Evolutionary conservation across 2,113 vertebrate genomes (phyloP).

Genomic region (Atherinomorus stipes): DNA sequence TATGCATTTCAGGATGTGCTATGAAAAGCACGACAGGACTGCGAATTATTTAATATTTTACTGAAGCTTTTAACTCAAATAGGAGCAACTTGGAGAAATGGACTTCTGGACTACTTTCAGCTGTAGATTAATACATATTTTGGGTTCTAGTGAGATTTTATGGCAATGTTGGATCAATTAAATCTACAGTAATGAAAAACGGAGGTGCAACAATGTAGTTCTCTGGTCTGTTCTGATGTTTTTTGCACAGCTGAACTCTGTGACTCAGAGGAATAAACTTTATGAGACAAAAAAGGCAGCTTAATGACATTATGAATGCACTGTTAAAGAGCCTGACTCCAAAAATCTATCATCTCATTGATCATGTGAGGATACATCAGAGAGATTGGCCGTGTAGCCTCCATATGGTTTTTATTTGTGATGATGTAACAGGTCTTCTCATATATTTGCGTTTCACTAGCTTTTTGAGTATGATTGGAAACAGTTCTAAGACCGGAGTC

Average conservation of each 20-base stretch:
- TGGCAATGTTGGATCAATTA: not conserved
- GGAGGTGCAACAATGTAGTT: not conserved
- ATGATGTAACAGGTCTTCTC: constrained; percentile 19
- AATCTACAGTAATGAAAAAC: not conserved
- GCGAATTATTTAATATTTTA: not conserved
- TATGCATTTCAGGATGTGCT: too few species aligned
- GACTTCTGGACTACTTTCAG: not conserved
- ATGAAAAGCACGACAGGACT: too few species aligned
- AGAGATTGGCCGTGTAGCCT: constrained; percentile 11
- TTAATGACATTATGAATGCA: constrained; percentile 9
- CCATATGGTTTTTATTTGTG: constrained; percentile 22
- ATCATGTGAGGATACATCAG: constrained; percentile 26
- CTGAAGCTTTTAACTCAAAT: not conserved
- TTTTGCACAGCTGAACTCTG: constrained; percentile 21
- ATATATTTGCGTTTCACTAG: constrained; percentile 20
- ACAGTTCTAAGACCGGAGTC: not conserved
- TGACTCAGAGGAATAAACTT: constrained; percentile 18
- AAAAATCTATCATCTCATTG: constrained; percentile 10
- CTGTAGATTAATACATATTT: not conserved
- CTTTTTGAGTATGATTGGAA: constrained; percentile 7
- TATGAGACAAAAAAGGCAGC: constrained; percentile 8
- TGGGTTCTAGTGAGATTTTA: not conserved
- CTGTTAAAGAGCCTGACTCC: not conserved
- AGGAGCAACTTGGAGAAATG: not conserved
- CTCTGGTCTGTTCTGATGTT: not conserved